Evolutionary conservation across 2,797 vertebrate genomes (phyloP), one percentile per base, ranked within the genome.

Genomic region (Octomys mimax): DNA sequence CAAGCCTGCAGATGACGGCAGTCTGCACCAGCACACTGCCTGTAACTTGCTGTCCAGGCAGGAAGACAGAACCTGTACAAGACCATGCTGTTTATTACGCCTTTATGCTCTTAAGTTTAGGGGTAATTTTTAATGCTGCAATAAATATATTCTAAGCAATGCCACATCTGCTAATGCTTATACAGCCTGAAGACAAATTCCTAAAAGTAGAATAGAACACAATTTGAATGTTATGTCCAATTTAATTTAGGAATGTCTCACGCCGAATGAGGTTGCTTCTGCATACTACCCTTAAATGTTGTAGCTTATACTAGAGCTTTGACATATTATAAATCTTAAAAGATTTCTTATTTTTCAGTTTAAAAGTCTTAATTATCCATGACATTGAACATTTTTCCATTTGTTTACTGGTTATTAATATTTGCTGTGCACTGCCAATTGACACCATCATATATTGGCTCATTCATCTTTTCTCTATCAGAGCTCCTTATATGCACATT

Each of bases 401-500:
- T 28, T 85, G 77, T 39, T 84, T 92, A 68, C 36, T 92, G 42
- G 13, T 18, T 19, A 89, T 46, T 83, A 61, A 36, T 96, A 80
- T 87, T 87, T 95, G 92, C 26, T 62, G 21, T 82, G 89, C 87
- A 39, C 42, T 54, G 6, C 42, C 61, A 66, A 22, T 66, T 81
- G 39, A 33, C 91, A 31, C 3, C 91, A 84, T 95, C 87, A 73
- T 94, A 28, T 87, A 87, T 14, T 81, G 91, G 66, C 87, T 64
- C 88, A 9, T 9, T 91, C 31, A 59, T 73, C 2, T 87, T 85
- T 84, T 89, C 28, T 26, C 14, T 39, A 8, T 80, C 82, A 87
- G 66, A 64, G 0, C 7, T 82, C 8, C 57, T 87, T 31, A 39
- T 78, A 2, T 33, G 24, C 46, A 75, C 6, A 75, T 46, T 75